Evolutionary conservation across 2,888 invertebrate genomes (phyloP).

Genomic region (Rhagophthalmus giganteus): DNA sequence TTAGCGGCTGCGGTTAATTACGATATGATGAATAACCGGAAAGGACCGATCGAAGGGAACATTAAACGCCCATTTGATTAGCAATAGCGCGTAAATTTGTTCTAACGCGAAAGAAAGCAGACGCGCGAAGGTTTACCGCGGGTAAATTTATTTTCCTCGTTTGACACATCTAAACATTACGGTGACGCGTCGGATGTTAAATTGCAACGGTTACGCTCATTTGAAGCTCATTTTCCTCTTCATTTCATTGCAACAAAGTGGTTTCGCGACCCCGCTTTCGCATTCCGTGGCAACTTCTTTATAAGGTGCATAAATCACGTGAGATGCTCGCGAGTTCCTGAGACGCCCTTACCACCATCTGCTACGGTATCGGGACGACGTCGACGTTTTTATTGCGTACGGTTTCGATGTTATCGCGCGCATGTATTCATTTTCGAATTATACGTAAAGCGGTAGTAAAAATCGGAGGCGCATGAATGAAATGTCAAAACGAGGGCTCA

Average conservation of each 20-base stretch:
- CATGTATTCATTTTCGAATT: slow-evolving; percentile 15
- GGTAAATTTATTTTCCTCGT: slow-evolving; percentile 32
- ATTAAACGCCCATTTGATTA: not conserved
- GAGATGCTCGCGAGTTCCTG: slow-evolving; percentile 32
- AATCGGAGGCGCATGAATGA: slow-evolving; percentile 5
- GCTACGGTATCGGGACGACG: slow-evolving; percentile 20
- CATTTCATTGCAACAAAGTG: slow-evolving; percentile 55
- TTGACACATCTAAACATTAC: slow-evolving; percentile 29
- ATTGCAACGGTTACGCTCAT: slow-evolving; percentile 52
- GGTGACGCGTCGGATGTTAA: slow-evolving; percentile 42
- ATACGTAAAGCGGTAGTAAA: not conserved
- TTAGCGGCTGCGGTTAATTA: too few species aligned
- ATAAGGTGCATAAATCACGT: slow-evolving; percentile 54
- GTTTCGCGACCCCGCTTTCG: slow-evolving; percentile 49
- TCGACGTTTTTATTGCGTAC: slow-evolving; percentile 28
- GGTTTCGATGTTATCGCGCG: slow-evolving; percentile 8
- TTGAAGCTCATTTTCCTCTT: slow-evolving; percentile 54
- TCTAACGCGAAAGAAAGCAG: slow-evolving; percentile 7
- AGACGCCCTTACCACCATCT: slow-evolving; percentile 27
- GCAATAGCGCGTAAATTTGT: not conserved
- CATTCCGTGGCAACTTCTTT: slow-evolving; percentile 53
- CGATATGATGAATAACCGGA: too few species aligned
- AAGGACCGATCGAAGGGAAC: too few species aligned
- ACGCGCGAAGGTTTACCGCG: too few species aligned
- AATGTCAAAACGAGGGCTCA: slow-evolving; percentile 15